A percentile compares a stretch with the other conserved stretches of the same genome.
Evolutionary conservation across 2,888 invertebrate species (phyloP).

Genomic region (Steinernema scapterisci): DNA sequence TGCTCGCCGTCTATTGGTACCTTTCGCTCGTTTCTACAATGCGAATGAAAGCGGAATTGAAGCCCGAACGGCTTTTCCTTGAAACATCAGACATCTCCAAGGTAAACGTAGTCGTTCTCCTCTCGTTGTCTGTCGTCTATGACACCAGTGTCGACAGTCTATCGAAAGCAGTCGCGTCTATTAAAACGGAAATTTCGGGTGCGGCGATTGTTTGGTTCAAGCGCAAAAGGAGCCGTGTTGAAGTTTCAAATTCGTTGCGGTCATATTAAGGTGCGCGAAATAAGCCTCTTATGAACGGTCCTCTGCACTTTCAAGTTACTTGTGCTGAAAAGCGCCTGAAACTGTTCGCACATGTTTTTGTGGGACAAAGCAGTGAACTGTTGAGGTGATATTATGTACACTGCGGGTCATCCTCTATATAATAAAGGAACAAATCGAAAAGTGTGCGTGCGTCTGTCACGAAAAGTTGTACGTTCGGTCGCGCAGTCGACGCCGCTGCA

Average conservation of each 20-base stretch:
- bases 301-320: not conserved
- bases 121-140: not conserved
- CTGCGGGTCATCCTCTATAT: too few relatives aligned
- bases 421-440: too few relatives aligned
- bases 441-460: too few relatives aligned
- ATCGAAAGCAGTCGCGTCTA: not conserved
- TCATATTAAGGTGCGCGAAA: conserved; percentile 15
- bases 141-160: too few relatives aligned
- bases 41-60: conserved; percentile 60
- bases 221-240: conserved; percentile 16
- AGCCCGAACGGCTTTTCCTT: conserved; percentile 61
- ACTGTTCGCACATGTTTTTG: not conserved
- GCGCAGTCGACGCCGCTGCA: too few relatives aligned
- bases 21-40: conserved; percentile 57
- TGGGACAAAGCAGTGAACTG: too few relatives aligned
- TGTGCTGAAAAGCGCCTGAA: not conserved
- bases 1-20: conserved; percentile 59
- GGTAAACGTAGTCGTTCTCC: conserved; percentile 39
- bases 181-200: too few relatives aligned
- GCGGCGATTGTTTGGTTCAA: not conserved
- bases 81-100: conserved; percentile 54
- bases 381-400: too few relatives aligned
- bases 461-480: too few relatives aligned
- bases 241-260: not conserved
- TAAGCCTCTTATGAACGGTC: not conserved